A percentile compares a stretch with the other conserved stretches of the same genome.
Evolutionary conservation across 2,113 vertebrate species (phyloP).

Genomic region (Lampris incognitus): DNA sequence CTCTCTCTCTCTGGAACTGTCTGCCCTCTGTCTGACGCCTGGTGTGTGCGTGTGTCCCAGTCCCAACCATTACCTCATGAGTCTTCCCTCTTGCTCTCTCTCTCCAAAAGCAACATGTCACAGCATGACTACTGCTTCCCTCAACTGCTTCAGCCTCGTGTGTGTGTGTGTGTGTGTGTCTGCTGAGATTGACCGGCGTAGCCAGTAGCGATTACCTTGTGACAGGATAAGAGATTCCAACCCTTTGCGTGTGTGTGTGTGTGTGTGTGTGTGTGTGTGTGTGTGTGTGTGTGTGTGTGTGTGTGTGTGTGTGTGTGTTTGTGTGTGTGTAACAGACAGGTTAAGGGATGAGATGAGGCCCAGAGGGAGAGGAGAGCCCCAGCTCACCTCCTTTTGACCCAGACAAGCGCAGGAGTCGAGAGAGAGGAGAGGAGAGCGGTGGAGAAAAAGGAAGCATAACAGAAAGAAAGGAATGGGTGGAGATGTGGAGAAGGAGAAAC

Average conservation of each 20-base stretch:
- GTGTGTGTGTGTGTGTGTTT: constrained; percentile 4
- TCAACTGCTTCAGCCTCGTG: constrained; percentile 30
- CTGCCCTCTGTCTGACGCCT: constrained; percentile 24
- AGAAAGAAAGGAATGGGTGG: background rate
- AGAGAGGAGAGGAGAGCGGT: background rate
- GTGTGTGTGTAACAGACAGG: constrained; percentile 25
- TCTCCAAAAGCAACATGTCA: constrained; percentile 69
- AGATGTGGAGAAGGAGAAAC: background rate
- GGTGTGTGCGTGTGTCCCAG: constrained; percentile 4
- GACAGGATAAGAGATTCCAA: constrained; percentile 47
- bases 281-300: constrained; percentile 20
- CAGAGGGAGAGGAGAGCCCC: constrained; percentile 56
- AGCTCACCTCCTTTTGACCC: constrained; percentile 64
- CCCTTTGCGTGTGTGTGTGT: background rate
- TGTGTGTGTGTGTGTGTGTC: constrained; percentile 14
- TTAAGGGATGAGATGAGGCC: constrained; percentile 56
- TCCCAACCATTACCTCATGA: constrained; percentile 53
- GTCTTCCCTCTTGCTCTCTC: constrained; percentile 37
- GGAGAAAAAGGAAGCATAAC: background rate
- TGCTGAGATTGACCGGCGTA: constrained; percentile 31
- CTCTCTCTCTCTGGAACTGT: background rate
- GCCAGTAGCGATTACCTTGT: constrained; percentile 58
- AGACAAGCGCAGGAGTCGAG: constrained; percentile 35
- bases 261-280: constrained; percentile 13
- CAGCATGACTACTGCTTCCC: constrained; percentile 59